These are phyloP conservation scores for Chaenogobius annularis DNA, from an alignment of 2,113 vertebrate species.

Conservation along the genomic window DNA sequence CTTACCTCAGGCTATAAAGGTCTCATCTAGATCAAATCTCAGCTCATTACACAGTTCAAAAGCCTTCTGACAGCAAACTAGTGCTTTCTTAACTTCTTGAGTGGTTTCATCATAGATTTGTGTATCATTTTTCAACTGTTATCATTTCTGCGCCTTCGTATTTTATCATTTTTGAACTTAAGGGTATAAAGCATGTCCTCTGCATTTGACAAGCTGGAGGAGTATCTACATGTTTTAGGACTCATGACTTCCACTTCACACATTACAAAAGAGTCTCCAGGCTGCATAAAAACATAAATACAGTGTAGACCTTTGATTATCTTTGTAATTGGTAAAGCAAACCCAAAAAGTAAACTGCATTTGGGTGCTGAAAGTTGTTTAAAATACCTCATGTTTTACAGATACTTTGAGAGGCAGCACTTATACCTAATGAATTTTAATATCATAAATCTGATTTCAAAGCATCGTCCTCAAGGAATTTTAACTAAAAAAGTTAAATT, in stretches of 20 bases:
- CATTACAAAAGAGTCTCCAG: too few species aligned
- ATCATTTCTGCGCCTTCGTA: not conserved
- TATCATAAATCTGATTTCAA: not conserved
- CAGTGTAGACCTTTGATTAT: too few species aligned
- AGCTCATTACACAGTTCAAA: not conserved
- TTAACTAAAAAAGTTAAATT: not conserved
- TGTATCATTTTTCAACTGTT: not conserved
- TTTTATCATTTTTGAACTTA: not conserved
- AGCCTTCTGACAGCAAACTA: not conserved
- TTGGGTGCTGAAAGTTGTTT: too few species aligned
- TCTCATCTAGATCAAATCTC: not conserved
- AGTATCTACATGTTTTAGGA: too few species aligned
- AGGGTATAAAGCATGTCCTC: not conserved
- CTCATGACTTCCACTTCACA: too few species aligned
- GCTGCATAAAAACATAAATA: too few species aligned
- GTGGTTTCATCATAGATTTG: too few species aligned
- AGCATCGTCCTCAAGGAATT: not conserved
- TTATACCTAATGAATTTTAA: not conserved
- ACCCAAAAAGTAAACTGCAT: too few species aligned
- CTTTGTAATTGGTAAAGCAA: too few species aligned
- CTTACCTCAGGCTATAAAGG: not conserved
- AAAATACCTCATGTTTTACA: not conserved
- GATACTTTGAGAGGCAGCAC: not conserved
- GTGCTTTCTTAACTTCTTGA: too few species aligned
- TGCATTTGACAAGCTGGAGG: too few species aligned